A percentile compares a stretch with the other conserved stretches of the same genome.
Evolutionary conservation across 1,140 invertebrate species (phyloP).

Genomic region (Drosophila santomea): DNA sequence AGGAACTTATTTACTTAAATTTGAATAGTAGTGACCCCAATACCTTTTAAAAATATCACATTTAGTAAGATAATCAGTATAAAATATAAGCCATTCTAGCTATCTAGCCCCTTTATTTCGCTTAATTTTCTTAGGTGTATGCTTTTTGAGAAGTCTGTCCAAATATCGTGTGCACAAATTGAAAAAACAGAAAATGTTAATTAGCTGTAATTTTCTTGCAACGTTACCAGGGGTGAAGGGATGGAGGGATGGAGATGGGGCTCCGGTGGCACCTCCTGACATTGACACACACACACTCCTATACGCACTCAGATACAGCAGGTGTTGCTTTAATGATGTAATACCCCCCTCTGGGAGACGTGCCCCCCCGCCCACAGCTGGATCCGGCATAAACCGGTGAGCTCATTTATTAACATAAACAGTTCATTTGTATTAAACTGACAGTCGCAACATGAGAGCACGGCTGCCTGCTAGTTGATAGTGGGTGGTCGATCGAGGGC

Average conservation of each 20-base stretch:
- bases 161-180: constrained; percentile 67
- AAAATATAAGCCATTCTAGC: no score
- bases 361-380: neutral
- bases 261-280: constrained; percentile 47
- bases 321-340: constrained; percentile 80
- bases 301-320: constrained; percentile 40
- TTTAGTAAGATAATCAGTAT: no score
- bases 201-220: constrained; percentile 71
- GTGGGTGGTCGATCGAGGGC: constrained; percentile 26
- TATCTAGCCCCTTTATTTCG: no score
- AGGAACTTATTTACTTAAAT: no score
- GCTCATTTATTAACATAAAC: constrained; percentile 82
- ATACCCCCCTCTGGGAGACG: constrained; percentile 38
- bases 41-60: no score
- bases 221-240: constrained; percentile 7
- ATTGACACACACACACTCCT: constrained; percentile 53
- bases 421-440: constrained; percentile 78
- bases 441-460: constrained; percentile 45
- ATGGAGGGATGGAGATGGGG: neutral
- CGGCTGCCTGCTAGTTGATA: constrained; percentile 15
- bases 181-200: constrained; percentile 78
- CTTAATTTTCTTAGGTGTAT: constrained; percentile 30
- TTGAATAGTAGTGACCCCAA: no score
- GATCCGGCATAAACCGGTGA: constrained; percentile 54
- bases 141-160: constrained; percentile 6